Base-by-base conservation (phyloP, 2,113 vertebrate genomes). In the Empidonax traillii region DNA sequence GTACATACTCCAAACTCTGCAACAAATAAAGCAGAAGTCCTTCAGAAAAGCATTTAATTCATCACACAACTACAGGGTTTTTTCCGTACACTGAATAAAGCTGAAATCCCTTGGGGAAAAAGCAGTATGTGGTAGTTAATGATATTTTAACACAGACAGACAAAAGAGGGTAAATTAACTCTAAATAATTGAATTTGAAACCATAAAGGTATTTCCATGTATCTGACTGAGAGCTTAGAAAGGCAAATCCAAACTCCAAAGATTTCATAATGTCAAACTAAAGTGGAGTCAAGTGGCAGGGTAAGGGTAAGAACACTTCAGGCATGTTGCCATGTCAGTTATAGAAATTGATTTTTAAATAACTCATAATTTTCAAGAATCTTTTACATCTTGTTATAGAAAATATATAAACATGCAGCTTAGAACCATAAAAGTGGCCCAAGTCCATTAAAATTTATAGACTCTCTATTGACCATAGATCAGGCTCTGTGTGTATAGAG, bases 301-400 rank as follows among this genome's bases (percentile, higher is more conserved):
- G 27, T 69, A 85, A 83, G 31, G 15, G 24, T 69, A 85, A 79
- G 55, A 94, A 94, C 28, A 67, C 35, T 59, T 61, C 39, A 8
- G 46, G 43, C 31, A 77, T 14, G 16, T 74, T 86, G 69, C 39
- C 25, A 80, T 49, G 37, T 55, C 33, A 92, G 51, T 53, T 73
- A 67, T 10, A 80, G 15, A 86, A 92, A 95, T 4, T 83, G 75
- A 94, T 97, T 96, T 95, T 82, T 92, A 90, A 92, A 49, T 88
- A 94, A 91, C 55, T 82, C 44, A 80, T 69, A 0, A 61, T 90
- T 96, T 95, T 74, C 30, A 90, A 92, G 78, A 91, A 55, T 52
- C 55, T 85, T 94, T 77, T 86, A 90, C 43, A 63, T 89, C 67
- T 88, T 63, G 7, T 88, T 86, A 84, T 79, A 90, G 51, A 90